Conservation (phyloP, 2,113 vertebrate genomes). For the Carassius auratus region DNA sequence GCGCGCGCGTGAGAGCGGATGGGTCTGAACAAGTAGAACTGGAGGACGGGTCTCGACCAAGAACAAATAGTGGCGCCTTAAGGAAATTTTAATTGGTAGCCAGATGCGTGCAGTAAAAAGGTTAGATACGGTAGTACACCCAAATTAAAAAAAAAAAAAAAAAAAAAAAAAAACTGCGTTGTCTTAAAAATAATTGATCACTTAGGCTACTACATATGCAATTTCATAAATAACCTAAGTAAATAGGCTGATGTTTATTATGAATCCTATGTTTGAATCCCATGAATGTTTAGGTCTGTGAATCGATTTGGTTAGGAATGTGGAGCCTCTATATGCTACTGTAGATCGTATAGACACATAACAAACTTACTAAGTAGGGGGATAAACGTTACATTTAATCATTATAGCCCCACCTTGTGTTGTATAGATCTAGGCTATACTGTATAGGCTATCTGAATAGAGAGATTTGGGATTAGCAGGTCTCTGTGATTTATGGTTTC, state of each 20-base stretch:
- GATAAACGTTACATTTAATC: background rate
- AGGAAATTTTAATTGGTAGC: background rate
- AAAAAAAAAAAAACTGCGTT: background rate
- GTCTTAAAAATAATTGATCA: background rate
- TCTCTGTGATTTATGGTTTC: too few relatives aligned
- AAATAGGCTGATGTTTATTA: too few relatives aligned
- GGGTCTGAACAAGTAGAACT: slow-evolving; percentile 12
- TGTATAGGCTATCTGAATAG: too few relatives aligned
- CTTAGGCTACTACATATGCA: background rate
- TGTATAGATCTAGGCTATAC: background rate
- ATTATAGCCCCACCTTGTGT: background rate
- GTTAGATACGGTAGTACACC: background rate
- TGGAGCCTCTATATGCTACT: too few relatives aligned
- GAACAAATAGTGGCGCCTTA: background rate
- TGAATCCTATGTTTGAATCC: too few relatives aligned
- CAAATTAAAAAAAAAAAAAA: background rate
- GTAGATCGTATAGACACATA: too few relatives aligned
- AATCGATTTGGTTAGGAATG: too few relatives aligned
- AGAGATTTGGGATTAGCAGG: too few relatives aligned
- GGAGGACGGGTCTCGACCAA: background rate
- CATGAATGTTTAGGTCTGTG: background rate
- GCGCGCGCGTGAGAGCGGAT: background rate
- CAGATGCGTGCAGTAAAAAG: background rate
- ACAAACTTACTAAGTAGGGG: too few relatives aligned
- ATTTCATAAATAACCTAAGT: too few relatives aligned